Evolutionary conservation across 2,888 invertebrate genomes (phyloP).

Genomic region (Cheilosia urbana): DNA sequence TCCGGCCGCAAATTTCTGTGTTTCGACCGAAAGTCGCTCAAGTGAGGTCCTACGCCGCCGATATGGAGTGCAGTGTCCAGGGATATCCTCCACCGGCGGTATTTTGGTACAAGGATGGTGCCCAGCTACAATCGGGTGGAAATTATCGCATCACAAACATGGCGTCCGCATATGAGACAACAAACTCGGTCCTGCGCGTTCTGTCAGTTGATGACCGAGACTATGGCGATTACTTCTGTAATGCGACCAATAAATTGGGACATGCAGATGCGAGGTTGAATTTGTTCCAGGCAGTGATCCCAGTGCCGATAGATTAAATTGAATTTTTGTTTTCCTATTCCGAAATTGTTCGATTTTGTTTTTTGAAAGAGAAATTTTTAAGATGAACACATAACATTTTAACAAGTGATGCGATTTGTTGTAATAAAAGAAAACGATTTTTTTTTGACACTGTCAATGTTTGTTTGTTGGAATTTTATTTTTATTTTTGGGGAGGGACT

Average conservation of each 20-base stretch:
- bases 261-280: conserved; percentile 81
- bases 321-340: background rate
- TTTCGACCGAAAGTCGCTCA: conserved; percentile 83
- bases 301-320: conserved; percentile 78
- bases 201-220: conserved; percentile 80
- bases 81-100: conserved; percentile 83
- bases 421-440: conserved; percentile 34
- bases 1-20: conserved; percentile 82
- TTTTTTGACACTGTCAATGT: conserved; percentile 7
- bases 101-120: conserved; percentile 81
- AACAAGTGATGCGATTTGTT: conserved; percentile 37
- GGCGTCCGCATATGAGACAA: conserved; percentile 82
- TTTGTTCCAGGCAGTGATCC: conserved; percentile 81
- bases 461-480: background rate
- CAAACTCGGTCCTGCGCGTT: conserved; percentile 82
- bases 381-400: background rate
- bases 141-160: conserved; percentile 81
- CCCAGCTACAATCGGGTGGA: conserved; percentile 79
- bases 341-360: background rate
- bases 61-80: conserved; percentile 82
- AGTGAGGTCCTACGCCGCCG: conserved; percentile 79
- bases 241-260: conserved; percentile 83
- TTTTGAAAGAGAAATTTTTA: conserved; percentile 33
- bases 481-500: background rate
- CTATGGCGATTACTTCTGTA: conserved; percentile 83